Conservation (phyloP, 1,140 invertebrate genomes). For the Oryctes rhinoceros region DNA sequence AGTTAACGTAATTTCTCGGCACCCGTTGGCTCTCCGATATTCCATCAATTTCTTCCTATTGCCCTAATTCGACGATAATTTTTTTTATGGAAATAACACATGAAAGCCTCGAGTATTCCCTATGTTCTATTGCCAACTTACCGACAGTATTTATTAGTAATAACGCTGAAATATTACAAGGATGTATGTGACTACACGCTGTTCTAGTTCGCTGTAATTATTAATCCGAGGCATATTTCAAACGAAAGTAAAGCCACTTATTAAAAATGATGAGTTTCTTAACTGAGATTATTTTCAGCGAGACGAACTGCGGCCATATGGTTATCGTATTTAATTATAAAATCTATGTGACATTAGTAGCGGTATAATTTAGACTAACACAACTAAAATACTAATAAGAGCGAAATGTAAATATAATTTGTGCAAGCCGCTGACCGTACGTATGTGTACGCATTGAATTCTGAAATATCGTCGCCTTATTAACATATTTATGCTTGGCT, state of each 20-base stretch:
- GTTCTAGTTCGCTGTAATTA: constrained; percentile 18
- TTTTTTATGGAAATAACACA: background rate
- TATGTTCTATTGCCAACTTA: background rate
- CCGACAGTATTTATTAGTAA: background rate
- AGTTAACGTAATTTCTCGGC: no score
- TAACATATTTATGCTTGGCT: constrained; percentile 17
- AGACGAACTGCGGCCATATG: background rate
- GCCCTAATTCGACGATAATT: no score
- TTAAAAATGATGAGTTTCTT: constrained; percentile 7
- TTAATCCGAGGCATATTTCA: constrained; percentile 18
- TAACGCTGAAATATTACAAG: constrained; percentile 15
- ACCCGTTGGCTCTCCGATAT: no score
- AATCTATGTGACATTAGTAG: constrained; percentile 35
- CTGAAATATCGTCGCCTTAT: constrained; percentile 27
- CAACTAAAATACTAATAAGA: constrained; percentile 28
- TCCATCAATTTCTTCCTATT: no score
- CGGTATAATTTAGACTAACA: constrained; percentile 22
- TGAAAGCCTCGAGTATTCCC: background rate
- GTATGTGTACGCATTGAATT: background rate
- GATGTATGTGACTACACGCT: background rate
- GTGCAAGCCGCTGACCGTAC: constrained; percentile 27
- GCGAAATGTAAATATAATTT: constrained; percentile 34
- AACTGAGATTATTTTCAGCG: constrained; percentile 20
- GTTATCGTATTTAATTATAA: constrained; percentile 32
- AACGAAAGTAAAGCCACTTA: constrained; percentile 12